Conservation (phyloP, 2,797 vertebrate species). For the Phataginus tetradactyla region DNA sequence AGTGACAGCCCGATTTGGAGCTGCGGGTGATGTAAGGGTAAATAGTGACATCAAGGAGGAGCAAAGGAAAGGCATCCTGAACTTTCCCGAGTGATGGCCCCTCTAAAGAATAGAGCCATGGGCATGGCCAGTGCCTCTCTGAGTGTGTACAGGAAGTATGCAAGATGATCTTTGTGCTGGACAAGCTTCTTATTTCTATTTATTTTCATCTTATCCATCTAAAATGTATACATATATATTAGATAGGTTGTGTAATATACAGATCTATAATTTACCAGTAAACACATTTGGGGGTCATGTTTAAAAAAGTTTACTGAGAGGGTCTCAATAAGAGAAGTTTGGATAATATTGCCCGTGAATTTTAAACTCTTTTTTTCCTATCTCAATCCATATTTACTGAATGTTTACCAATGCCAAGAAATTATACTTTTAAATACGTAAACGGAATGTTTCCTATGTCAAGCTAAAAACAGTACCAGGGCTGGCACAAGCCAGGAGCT, state of each 20-base stretch:
- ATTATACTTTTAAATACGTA: not conserved
- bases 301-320: not conserved
- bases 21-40: not conserved
- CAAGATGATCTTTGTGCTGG: not conserved
- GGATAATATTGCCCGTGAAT: not conserved
- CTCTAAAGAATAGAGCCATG: not conserved
- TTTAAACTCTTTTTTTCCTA: not conserved
- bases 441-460: not conserved
- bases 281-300: not conserved
- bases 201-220: not conserved
- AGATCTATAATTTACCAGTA: not conserved
- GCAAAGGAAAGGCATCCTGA: not conserved
- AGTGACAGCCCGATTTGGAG: not conserved
- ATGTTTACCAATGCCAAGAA: not conserved
- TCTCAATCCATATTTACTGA: not conserved
- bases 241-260: not conserved
- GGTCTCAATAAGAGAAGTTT: not conserved
- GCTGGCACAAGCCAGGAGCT: not conserved
- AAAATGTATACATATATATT: not conserved
- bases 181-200: not conserved
- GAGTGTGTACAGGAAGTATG: not conserved
- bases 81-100: fast-evolving
- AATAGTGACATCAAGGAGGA: not conserved
- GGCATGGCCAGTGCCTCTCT: not conserved
- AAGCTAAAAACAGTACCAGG: not conserved